A percentile compares a stretch with the other conserved stretches of the same genome.
phyloP scores from a whole-genome alignment of 2,797 vertebrate genomes.

The Neosalanx taihuensis region DNA sequence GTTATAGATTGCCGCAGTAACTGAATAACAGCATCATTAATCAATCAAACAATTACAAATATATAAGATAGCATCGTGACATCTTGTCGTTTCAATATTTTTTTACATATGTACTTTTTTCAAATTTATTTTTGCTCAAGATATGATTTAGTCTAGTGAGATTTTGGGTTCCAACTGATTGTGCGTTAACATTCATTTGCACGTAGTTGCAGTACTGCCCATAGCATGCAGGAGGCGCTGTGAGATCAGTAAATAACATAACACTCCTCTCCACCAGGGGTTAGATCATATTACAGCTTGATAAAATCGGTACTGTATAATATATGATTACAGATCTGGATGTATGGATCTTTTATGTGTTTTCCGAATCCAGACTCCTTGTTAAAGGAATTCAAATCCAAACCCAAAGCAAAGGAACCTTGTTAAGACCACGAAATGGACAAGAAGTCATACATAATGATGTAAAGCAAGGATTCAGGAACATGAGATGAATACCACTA shows the following conservation, averaged over 20 bases:
- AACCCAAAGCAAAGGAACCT: not conserved
- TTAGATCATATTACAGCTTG: not conserved
- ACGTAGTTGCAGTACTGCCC: constrained; percentile 4
- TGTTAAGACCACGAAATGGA: not conserved
- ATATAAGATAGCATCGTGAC: too few species aligned
- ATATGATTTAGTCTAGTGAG: too few species aligned
- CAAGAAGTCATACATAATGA: not conserved
- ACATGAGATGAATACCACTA: not conserved
- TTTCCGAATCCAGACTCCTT: not conserved
- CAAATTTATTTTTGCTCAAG: too few species aligned
- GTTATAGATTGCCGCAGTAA: too few species aligned
- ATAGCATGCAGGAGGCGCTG: not conserved
- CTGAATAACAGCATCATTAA: too few species aligned
- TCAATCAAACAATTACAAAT: too few species aligned
- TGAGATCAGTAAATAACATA: not conserved
- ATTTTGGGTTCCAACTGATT: not conserved
- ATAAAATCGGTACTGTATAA: not conserved
- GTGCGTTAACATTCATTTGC: not conserved
- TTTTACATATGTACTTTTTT: too few species aligned
- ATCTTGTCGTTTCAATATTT: too few species aligned
- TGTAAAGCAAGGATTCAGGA: not conserved
- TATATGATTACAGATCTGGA: not conserved
- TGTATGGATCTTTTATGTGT: too few species aligned
- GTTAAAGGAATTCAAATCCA: not conserved
- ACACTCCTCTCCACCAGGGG: not conserved